A percentile compares a stretch with the other conserved stretches of the same genome.
phyloP scores from a whole-genome alignment of 2,888 invertebrate species.

The Agrochola macilenta region DNA sequence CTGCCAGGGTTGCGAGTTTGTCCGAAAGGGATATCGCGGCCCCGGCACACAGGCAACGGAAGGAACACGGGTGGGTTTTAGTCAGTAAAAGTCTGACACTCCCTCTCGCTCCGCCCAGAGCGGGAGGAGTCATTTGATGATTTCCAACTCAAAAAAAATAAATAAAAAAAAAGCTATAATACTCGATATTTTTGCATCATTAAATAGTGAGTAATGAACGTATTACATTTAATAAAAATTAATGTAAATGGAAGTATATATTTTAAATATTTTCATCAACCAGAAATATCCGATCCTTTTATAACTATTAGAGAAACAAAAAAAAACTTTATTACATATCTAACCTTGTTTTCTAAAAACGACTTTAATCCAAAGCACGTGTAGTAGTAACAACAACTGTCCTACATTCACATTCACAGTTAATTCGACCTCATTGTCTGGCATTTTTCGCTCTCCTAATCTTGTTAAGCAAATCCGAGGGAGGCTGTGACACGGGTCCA shows the following conservation, averaged over 20 bases:
- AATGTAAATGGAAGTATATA: too few species aligned
- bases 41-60: too few species aligned
- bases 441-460: slow-evolving; percentile 85
- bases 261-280: not conserved
- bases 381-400: slow-evolving; percentile 51
- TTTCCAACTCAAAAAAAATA: too few species aligned
- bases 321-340: not conserved
- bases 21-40: too few species aligned
- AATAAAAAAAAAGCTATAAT: too few species aligned
- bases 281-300: not conserved
- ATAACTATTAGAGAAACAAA: not conserved
- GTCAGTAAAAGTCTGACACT: too few species aligned
- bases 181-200: not conserved
- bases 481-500: slow-evolving; percentile 80
- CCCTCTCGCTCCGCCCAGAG: too few species aligned
- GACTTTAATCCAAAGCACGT: slow-evolving; percentile 14
- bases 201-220: not conserved
- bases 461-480: slow-evolving; percentile 86
- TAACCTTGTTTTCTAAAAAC: not conserved
- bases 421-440: slow-evolving; percentile 83
- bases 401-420: slow-evolving; percentile 74
- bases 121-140: too few species aligned
- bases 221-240: too few species aligned
- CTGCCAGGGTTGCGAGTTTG: too few species aligned
- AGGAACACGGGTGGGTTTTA: too few species aligned